Conservation (phyloP, 2,113 vertebrate species). For the Thunnus maccoyii region DNA sequence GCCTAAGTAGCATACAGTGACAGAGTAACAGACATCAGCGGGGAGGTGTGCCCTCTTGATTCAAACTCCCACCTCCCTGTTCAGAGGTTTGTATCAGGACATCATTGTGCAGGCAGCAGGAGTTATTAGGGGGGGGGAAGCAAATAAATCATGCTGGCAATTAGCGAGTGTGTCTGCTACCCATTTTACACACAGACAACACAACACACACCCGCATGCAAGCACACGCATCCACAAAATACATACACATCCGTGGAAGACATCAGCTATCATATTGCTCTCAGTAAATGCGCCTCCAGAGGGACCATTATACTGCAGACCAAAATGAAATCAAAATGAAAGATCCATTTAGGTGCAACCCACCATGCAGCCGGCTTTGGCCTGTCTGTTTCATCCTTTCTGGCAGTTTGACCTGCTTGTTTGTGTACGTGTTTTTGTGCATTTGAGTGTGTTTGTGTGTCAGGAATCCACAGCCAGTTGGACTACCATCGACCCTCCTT, state of each 20-base stretch:
- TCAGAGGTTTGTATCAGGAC: slow-evolving; percentile 26
- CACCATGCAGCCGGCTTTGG: slow-evolving; percentile 26
- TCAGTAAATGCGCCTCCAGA: slow-evolving; percentile 43
- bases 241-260: neutral
- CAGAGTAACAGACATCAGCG: slow-evolving; percentile 29
- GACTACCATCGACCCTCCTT: slow-evolving; percentile 46
- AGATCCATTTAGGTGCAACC: slow-evolving; percentile 52
- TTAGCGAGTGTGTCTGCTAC: slow-evolving; percentile 31
- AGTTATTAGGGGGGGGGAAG: slow-evolving; percentile 35
- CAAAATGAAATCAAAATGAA: slow-evolving; percentile 69
- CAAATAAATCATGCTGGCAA: slow-evolving; percentile 54
- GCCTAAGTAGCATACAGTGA: slow-evolving; percentile 21
- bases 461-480: neutral
- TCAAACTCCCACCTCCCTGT: slow-evolving; percentile 4
- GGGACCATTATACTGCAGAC: slow-evolving; percentile 35
- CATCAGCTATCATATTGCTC: slow-evolving; percentile 20
- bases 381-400: slow-evolving; percentile 28
- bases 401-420: slow-evolving; percentile 14
- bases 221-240: slow-evolving; percentile 7
- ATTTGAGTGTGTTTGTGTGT: neutral
- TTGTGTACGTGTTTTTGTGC: slow-evolving; percentile 10
- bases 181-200: slow-evolving; percentile 1
- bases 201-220: neutral
- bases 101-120: slow-evolving; percentile 16
- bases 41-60: slow-evolving; percentile 24